Evolutionary conservation across 2,888 invertebrate genomes (phyloP), one percentile per base, ranked within the genome.

Genomic region (Clostera curtula): DNA sequence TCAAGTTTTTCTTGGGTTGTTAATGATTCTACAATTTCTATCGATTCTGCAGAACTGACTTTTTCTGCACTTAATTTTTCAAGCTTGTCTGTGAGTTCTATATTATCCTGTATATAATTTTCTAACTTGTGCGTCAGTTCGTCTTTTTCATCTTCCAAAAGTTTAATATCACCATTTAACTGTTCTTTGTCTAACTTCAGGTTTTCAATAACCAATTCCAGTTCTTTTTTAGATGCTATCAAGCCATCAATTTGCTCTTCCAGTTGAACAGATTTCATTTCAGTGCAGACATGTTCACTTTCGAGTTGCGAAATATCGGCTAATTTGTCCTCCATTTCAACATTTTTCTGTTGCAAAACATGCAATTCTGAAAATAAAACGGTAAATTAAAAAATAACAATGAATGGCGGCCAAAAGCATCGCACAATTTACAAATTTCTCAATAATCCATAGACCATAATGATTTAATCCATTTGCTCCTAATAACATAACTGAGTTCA

Each of bases 241-340:
- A 89, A 54, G 29, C 82, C 69, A 50, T 88, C 91, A 23, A 92
- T 72, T 61, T 92, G 89, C 63, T 94, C 93, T 65, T 95, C 94
- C 34, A 93, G 67, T 50, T 93, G 91, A 17, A 92, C 90, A 4
- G 90, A 88, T 45, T 89, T 90, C 57, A 94, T 89, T 79, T 94
- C 92, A 1, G 91, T 88, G 12, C 88, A 88, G n/a, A 93, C 92
- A 56, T 90, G 88, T 27, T 87, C 86, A 68, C 85, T 89, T 65
- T 90, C 88, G 3, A 89, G 71, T 43, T 87, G 86, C 22, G 88
- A 85, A 31, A 88, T 84, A 43, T 88, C 88, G 16, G 85, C 85
- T 27, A 88, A 58, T 59, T 86, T 87, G 43, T 86, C 86, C 52
- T 89, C 88, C 37, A 90, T 80, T 19, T 85, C 79, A 27, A 86